Evolutionary conservation across 2,888 invertebrate genomes (phyloP), one percentile per base, ranked within the genome.

Genomic region (Athalia circularis): DNA sequence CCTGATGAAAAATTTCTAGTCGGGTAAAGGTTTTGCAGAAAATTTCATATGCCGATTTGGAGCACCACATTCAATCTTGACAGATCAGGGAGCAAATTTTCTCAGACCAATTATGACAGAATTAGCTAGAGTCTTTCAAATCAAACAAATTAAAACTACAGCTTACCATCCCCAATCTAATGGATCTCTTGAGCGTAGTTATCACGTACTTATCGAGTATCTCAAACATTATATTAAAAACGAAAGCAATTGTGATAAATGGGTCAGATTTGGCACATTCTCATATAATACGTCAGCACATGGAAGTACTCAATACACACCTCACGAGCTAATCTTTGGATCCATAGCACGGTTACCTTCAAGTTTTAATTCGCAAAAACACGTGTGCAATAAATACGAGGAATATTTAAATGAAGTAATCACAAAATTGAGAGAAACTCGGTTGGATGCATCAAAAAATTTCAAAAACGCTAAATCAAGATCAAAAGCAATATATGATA

Each of bases 21-120:
- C 29, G 29, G 29, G 29, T 1, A 67, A 78, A 3, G 79, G 76
- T 0, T 74, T 81, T 5, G 78, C 79, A 6, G 68, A 77, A 50
- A 75, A 77, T 4, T 77, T 81, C 3, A 74, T 82, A 43, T 78
- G 79, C 7, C 48, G 50, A 8, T 81, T 65, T 77, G 83, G 81
- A 6, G 62, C 78, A 0, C 83, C 82, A 0, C 15, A 64, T 50
- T 13, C 47, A 0, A 47, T 83, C 0, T 57, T 82, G 3, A 80
- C 81, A 0, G 80, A 83, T 15, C 79, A 80, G 68, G 80, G 82
- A 0, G 47, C 79, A 5, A 67, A 79, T 13, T 81, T 82, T 52
- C 29, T 70, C 0, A 77, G 78, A 4, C 50, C 54, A 0, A 11
- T 82, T 5, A 78, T 82, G 64, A 78, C 72, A 47, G 9, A 48